Base-by-base conservation (phyloP, 1,140 invertebrate genomes). In the Contarinia nasturtii region DNA sequence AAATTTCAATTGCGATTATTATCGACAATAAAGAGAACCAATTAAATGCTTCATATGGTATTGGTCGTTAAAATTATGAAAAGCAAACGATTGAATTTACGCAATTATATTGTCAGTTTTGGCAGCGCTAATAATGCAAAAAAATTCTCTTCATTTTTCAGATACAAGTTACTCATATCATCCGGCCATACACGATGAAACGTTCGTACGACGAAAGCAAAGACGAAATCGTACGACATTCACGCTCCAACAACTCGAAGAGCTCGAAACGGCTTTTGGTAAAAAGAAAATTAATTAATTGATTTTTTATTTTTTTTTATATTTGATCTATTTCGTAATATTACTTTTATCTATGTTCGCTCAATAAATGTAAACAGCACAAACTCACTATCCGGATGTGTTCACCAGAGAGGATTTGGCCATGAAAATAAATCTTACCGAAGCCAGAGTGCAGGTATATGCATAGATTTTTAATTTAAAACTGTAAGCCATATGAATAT, bases 341-440 rank as follows among this genome's bases (percentile, higher is more conserved):
- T 27, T 27, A 5, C 27, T 27, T 27, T 27, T 10, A 10, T 27
- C n/a, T n/a, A n/a, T n/a, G n/a, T n/a, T n/a, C n/a, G n/a, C n/a
- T n/a, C n/a, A n/a, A n/a, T n/a, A n/a, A n/a, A n/a, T n/a, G n/a
- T n/a, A n/a, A n/a, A 27, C 27, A 27, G 27, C 87, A 47, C 87
- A 93, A 65, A 97, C 93, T 19, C 94, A 98, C 66, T 98, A 98
- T 63, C 94, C 93, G 7, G 94, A 97, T 66, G 91, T 96, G 45
- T 97, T 96, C 69, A 96, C 89, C 1, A 72, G 94, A 54, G 92
- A 97, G 67, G 92, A 96, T 67, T 72, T 97, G 43, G 92, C 93
- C n/a, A 90, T 93, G 79, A 92, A 95, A 71, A 96, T 97, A 58
- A 94, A 94, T 67, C 74, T 97, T 48, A 96, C 93, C 1, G 93